phyloP scores from a whole-genome alignment of 1,140 invertebrate species.

The Babylonia areolata region DNA sequence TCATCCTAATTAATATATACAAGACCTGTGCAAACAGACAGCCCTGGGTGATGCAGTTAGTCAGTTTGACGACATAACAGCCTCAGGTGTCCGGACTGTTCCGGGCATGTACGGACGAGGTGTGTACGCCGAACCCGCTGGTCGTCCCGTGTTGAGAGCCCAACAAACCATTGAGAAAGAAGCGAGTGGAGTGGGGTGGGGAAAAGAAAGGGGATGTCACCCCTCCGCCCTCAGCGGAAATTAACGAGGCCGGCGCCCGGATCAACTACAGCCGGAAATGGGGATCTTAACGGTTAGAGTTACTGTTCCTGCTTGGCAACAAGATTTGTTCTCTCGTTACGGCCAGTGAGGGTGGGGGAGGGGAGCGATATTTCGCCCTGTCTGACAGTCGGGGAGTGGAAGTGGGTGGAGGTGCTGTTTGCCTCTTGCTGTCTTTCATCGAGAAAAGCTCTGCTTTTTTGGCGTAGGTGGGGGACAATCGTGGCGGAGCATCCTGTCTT shows the following conservation, averaged over 20 bases:
- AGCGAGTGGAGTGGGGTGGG: too few species aligned
- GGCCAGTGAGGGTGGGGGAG: not conserved
- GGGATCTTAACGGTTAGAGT: constrained; percentile 5
- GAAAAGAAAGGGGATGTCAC: not conserved
- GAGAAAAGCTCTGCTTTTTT: not conserved
- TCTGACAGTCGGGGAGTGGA: not conserved
- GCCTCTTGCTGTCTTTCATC: not conserved
- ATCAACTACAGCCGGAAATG: constrained; percentile 3
- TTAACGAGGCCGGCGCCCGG: constrained; percentile 3
- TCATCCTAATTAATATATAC: too few species aligned
- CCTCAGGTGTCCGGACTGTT: not conserved
- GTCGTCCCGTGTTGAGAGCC: not conserved
- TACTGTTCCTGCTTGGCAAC: constrained; percentile 10
- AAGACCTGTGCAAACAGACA: too few species aligned
- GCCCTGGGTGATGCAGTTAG: too few species aligned
- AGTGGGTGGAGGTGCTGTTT: not conserved
- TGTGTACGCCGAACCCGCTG: not conserved
- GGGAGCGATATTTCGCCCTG: not conserved
- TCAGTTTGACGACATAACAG: too few species aligned
- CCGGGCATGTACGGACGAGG: not conserved
- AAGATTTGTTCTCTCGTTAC: constrained; percentile 12
- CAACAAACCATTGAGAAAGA: not conserved
- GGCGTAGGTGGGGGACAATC: not conserved
- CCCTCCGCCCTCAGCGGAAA: not conserved
- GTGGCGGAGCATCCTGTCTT: not conserved